These are phyloP conservation scores for Dicyrtoma fusca DNA, from an alignment of 2,888 invertebrate species.

Conservation along the genomic window DNA sequence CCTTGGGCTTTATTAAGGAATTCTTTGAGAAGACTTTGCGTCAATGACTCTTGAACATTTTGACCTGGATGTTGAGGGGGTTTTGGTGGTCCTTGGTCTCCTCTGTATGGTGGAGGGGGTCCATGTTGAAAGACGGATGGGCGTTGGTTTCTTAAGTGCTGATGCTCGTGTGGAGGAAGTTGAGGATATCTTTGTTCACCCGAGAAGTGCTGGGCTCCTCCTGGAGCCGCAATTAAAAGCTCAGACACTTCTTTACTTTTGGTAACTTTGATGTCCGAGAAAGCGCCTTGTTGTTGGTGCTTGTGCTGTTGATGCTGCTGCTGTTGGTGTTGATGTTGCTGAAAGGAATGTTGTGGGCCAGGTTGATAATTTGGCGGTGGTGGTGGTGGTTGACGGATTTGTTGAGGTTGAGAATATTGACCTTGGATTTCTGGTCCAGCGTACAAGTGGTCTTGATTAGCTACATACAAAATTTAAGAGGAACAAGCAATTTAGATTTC, in stretches of 20 bases:
- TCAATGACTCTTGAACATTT: slow-evolving; percentile 16
- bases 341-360: neutral
- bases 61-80: slow-evolving; percentile 6
- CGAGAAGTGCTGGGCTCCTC: slow-evolving; percentile 30
- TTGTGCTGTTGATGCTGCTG: slow-evolving; percentile 13
- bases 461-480: slow-evolving; percentile 9
- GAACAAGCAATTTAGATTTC: slow-evolving; percentile 7
- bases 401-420: slow-evolving; percentile 37
- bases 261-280: slow-evolving; percentile 1
- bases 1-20: slow-evolving; percentile 34
- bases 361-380: slow-evolving; percentile 20
- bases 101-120: slow-evolving; percentile 32
- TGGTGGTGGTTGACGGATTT: slow-evolving; percentile 35
- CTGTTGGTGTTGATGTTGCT: slow-evolving; percentile 11
- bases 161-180: slow-evolving; percentile 30
- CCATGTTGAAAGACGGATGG: slow-evolving; percentile 46
- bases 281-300: slow-evolving; percentile 22
- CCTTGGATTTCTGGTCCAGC: slow-evolving; percentile 41
- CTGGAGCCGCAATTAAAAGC: slow-evolving; percentile 41
- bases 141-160: slow-evolving; percentile 27
- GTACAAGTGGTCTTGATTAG: slow-evolving; percentile 14
- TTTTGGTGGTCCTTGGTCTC: slow-evolving; percentile 40
- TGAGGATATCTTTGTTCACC: slow-evolving; percentile 31
- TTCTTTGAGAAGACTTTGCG: slow-evolving; percentile 36
- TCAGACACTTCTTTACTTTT: slow-evolving; percentile 23